Base-by-base conservation (phyloP, 2,888 invertebrate species). In the Trissolcus japonicus region DNA sequence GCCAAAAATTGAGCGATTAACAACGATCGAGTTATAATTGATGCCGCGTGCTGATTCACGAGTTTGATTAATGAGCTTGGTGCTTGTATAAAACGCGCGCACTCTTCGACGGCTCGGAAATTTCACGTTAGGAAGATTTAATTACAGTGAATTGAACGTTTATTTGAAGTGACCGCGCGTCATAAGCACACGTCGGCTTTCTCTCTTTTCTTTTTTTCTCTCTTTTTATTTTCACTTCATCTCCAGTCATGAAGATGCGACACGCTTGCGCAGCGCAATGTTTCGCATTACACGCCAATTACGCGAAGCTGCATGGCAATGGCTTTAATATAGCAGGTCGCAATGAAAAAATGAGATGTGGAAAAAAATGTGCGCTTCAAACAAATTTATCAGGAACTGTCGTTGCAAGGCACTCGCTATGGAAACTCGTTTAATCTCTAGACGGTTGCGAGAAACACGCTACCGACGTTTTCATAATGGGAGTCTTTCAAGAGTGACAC, bases 391-490 rank as follows among this genome's bases (percentile, higher is more conserved):
- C 75, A 63, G 63, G 25, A 75, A 57, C 78, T 78, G 75, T 78
- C 75, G 78, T 43, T 57, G 63, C 75, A 66, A 66, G 67, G 62
- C 60, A 59, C 63, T 17, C 21, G 46, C 71, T 60, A 78, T 54
- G 60, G 60, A 68, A 75, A 78, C 60, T 76, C 75, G 72, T 79
- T 76, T 72, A 75, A 79, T 72, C 75, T 68, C 48, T 63, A 67
- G 75, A 72, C 68, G 68, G 53, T 75, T 61, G 72, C 74, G 71
- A 78, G 68, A 78, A 75, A 78, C 75, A 78, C 75, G 75, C 73
- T 55, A 65, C 48, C 73, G 76, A 79, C 79, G 51, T 79, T 79
- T 76, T 79, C 73, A 79, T 79, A 79, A 79, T 76, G 19, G 71
- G 75, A 75, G 72, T 67, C 78, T 76, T 76, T 76, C 72, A 69